These are phyloP conservation scores for Cebus imitator DNA, from an alignment of 2,113 vertebrate species.

Conservation along the genomic window DNA sequence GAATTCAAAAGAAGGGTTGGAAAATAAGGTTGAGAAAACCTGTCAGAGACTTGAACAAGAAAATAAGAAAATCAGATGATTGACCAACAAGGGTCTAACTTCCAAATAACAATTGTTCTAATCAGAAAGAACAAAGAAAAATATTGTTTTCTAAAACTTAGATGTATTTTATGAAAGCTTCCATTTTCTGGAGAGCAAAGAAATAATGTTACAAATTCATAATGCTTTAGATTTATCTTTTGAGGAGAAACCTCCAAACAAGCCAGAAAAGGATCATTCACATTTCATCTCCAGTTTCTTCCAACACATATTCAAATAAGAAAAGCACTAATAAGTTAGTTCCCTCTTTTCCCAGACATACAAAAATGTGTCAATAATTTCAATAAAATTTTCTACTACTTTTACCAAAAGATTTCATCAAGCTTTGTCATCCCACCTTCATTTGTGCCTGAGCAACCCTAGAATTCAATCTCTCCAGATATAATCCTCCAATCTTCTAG, in stretches of 20 bases:
- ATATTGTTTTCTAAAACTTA: neutral
- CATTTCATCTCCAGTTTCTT: neutral
- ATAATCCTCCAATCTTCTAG: neutral
- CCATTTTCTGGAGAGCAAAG: neutral
- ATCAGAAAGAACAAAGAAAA: neutral
- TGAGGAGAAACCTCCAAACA: neutral
- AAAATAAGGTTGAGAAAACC: constrained; percentile 15
- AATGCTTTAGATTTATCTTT: neutral
- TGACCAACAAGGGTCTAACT: neutral
- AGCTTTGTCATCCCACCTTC: neutral
- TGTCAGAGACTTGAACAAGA: neutral
- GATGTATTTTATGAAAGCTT: neutral
- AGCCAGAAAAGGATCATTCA: neutral
- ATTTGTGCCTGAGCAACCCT: neutral
- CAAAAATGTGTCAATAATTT: neutral
- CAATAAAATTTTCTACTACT: neutral
- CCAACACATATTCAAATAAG: neutral
- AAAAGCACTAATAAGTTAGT: neutral
- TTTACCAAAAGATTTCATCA: neutral
- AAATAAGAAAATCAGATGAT: neutral
- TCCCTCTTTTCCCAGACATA: neutral
- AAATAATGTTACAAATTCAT: neutral
- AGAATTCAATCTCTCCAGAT: neutral
- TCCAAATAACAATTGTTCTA: neutral
- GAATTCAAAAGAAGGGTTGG: neutral